These are phyloP conservation scores for Zaprionus davidi DNA, from an alignment of 1,140 invertebrate genomes.

Conservation along the genomic window DNA sequence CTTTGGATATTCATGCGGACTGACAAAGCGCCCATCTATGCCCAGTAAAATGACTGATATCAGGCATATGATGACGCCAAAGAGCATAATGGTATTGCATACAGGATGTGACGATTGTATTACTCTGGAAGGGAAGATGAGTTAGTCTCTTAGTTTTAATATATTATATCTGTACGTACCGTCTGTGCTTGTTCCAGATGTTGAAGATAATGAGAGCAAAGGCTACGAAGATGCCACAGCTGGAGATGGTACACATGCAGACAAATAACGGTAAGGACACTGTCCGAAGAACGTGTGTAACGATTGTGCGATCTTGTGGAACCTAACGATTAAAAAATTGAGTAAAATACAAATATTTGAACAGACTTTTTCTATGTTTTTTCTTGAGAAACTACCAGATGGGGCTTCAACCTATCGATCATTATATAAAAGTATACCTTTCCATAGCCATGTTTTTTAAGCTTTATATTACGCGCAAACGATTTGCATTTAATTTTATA, in stretches of 20 bases:
- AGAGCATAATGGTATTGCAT: slow-evolving; percentile 98
- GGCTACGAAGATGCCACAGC: slow-evolving; percentile 93
- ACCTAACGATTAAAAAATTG: slow-evolving; percentile 39
- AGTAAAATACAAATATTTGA: background rate
- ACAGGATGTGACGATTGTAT: slow-evolving; percentile 98
- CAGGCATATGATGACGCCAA: slow-evolving; percentile 97
- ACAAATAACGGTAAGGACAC: slow-evolving; percentile 95
- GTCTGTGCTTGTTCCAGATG: slow-evolving; percentile 93
- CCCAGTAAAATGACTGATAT: slow-evolving; percentile 96
- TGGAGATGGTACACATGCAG: slow-evolving; percentile 94
- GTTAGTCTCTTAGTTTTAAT: background rate
- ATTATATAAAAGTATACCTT: slow-evolving; percentile 26
- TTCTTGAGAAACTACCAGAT: background rate
- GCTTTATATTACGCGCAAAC: slow-evolving; percentile 54
- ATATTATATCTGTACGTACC: slow-evolving; percentile 86
- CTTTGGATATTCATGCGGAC: slow-evolving; percentile 89
- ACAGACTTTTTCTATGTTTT: background rate
- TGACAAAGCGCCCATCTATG: slow-evolving; percentile 93
- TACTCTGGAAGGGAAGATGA: slow-evolving; percentile 87
- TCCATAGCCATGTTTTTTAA: slow-evolving; percentile 2
- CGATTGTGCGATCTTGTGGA: slow-evolving; percentile 92
- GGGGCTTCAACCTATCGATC: background rate
- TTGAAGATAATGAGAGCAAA: slow-evolving; percentile 95
- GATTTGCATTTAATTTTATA: slow-evolving; percentile 45
- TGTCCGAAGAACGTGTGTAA: slow-evolving; percentile 91